A percentile compares a stretch with the other conserved stretches of the same genome.
These are phyloP conservation scores for Castor canadensis DNA, from an alignment of 2,113 vertebrate species.

Conservation along the genomic window DNA sequence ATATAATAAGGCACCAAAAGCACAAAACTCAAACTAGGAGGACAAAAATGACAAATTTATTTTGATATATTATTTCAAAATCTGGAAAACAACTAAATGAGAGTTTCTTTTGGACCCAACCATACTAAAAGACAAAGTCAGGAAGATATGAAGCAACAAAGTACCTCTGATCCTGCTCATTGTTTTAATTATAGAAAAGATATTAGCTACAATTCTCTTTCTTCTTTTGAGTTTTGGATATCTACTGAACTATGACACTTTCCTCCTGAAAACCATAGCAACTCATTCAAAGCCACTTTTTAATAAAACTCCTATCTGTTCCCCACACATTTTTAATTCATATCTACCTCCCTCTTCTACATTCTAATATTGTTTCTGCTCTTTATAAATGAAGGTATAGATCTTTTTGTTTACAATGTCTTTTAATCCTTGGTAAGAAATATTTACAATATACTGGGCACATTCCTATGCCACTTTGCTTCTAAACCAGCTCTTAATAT, in stretches of 20 bases:
- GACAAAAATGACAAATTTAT: neutral
- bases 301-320: neutral
- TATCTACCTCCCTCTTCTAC: neutral
- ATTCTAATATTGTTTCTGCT: slow-evolving; percentile 35
- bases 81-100: neutral
- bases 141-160: neutral
- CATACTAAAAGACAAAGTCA: neutral
- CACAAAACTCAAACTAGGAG: neutral
- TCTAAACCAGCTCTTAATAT: slow-evolving; percentile 58
- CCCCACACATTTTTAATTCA: neutral
- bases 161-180: neutral
- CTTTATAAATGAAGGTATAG: slow-evolving; percentile 18
- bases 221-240: neutral
- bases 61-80: slow-evolving; percentile 37
- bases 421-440: slow-evolving; percentile 44
- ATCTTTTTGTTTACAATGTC: slow-evolving; percentile 32
- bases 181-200: neutral
- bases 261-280: neutral
- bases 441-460: neutral
- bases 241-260: neutral
- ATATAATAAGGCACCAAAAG: neutral
- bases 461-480: slow-evolving; percentile 48
- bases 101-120: neutral
- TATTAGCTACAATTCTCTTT: neutral
- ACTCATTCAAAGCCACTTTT: neutral